Conservation (phyloP, 2,113 vertebrate genomes). For the Galbula dea region DNA sequence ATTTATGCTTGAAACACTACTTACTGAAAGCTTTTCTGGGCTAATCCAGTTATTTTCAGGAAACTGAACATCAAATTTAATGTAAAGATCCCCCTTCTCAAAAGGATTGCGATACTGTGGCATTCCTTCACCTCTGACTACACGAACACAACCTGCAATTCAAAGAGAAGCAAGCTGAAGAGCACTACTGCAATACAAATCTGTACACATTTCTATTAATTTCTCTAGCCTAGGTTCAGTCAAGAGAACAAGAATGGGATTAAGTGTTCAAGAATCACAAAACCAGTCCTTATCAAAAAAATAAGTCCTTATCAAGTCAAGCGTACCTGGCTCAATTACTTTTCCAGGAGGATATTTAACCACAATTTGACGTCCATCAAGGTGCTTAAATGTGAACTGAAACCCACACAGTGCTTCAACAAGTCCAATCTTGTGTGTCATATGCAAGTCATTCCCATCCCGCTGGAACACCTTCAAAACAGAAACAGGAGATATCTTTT, state of each 20-base stretch:
- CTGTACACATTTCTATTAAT: neutral
- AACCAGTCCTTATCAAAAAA: too few relatives aligned
- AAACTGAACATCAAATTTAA: constrained; percentile 98
- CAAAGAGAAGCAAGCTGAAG: neutral
- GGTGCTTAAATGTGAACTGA: constrained; percentile 93
- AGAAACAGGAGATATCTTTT: neutral
- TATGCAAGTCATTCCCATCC: constrained; percentile 92
- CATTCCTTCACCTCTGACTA: constrained; percentile 96
- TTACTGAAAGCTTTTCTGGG: constrained; percentile 94
- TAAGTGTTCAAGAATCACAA: neutral
- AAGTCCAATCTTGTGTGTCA: constrained; percentile 95
- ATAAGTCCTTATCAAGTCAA: neutral
- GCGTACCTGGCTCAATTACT: constrained; percentile 94
- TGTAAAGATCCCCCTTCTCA: constrained; percentile 96
- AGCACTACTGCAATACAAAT: neutral
- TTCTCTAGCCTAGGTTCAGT: neutral
- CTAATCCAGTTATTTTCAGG: constrained; percentile 98
- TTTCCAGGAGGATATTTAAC: constrained; percentile 97
- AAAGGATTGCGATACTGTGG: constrained; percentile 98
- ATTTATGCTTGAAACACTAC: constrained; percentile 34
- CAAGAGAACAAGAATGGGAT: neutral
- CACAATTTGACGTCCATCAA: constrained; percentile 92
- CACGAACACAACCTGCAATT: constrained; percentile 83
- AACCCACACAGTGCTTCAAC: constrained; percentile 97
- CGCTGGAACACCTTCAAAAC: constrained; percentile 78